These are phyloP conservation scores for Porphyrio hochstetteri DNA, from an alignment of 2,113 vertebrate species.

Conservation along the genomic window DNA sequence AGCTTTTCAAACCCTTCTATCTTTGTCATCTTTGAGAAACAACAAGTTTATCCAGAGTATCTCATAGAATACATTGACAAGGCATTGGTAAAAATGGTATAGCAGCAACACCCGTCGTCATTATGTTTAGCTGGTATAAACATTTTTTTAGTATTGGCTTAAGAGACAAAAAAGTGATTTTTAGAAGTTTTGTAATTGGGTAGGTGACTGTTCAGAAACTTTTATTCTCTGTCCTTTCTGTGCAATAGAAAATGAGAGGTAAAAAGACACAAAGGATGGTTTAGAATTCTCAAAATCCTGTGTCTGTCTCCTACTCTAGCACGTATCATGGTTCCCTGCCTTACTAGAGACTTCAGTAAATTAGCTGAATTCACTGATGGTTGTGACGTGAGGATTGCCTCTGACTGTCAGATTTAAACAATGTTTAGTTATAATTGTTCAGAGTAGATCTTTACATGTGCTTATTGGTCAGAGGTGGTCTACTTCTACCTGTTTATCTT, in stretches of 20 bases:
- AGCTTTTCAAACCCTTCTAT: slow-evolving; percentile 78
- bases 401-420: neutral
- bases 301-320: neutral
- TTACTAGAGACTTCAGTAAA: neutral
- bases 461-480: neutral
- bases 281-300: neutral
- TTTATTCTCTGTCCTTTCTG: neutral
- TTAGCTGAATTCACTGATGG: neutral
- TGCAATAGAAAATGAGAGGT: neutral
- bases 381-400: neutral
- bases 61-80: slow-evolving; percentile 80
- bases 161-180: neutral
- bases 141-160: neutral
- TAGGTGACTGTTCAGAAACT: neutral
- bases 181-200: neutral
- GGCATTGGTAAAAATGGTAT: neutral
- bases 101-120: neutral
- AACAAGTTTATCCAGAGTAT: slow-evolving; percentile 93
- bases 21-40: slow-evolving; percentile 91
- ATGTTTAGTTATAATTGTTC: neutral
- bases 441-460: neutral
- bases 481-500: neutral
- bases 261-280: neutral
- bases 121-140: neutral
- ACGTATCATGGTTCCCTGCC: neutral